phyloP scores from a whole-genome alignment of 2,113 vertebrate species.

The Ammodramus savannarum region DNA sequence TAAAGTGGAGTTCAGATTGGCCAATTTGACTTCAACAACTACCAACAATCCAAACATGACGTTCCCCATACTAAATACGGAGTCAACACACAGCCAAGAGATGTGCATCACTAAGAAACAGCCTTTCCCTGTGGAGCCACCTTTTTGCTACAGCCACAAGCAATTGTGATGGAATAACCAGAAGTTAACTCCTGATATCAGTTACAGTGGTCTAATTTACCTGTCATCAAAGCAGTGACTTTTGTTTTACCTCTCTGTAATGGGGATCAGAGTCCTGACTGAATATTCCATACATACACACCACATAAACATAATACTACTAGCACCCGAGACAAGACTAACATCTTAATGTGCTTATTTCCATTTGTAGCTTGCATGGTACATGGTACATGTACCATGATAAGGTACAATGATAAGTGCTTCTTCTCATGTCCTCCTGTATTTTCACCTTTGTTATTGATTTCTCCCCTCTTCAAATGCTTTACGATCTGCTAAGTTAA shows the following conservation, averaged over 20 bases:
- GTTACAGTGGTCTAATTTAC: not conserved
- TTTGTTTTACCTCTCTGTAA: not conserved
- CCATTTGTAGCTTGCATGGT: not conserved
- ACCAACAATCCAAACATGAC: not conserved
- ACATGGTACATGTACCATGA: too few relatives aligned
- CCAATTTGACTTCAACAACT: not conserved
- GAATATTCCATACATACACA: not conserved
- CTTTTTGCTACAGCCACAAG: not conserved
- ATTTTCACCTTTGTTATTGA: not conserved
- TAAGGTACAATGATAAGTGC: accelerated
- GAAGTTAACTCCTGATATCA: not conserved
- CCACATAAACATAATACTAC: not conserved
- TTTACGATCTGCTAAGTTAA: not conserved
- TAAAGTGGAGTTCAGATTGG: not conserved
- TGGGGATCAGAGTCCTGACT: not conserved
- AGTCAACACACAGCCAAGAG: not conserved
- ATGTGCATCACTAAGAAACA: not conserved
- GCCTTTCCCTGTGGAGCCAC: not conserved
- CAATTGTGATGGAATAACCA: not conserved
- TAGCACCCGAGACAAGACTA: not conserved
- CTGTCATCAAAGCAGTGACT: not conserved
- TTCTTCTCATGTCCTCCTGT: not conserved
- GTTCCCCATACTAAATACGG: not conserved
- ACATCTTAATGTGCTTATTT: not conserved
- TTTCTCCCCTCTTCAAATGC: not conserved